These are phyloP conservation scores for Pseudococcus viburni DNA, from an alignment of 2,888 invertebrate species.

Conservation along the genomic window DNA sequence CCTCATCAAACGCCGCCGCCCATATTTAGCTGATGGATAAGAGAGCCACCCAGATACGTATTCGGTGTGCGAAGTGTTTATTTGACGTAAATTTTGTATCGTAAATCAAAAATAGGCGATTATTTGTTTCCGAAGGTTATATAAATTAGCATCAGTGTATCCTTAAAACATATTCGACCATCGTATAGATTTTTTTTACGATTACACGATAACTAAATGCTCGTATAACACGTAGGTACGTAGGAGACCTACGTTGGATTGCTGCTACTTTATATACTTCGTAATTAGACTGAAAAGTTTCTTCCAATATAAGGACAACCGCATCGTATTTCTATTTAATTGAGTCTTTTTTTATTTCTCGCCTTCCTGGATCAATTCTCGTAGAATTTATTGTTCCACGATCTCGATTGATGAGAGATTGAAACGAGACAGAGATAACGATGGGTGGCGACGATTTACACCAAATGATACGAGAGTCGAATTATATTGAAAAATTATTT, in stretches of 20 bases:
- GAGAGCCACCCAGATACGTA: too few relatives aligned
- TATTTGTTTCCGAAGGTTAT: conserved; percentile 23
- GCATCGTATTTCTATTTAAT: neutral
- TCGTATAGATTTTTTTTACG: neutral
- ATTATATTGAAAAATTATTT: neutral
- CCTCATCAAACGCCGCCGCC: too few relatives aligned
- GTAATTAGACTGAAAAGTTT: neutral
- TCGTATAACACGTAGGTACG: neutral
- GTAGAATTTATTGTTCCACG: neutral
- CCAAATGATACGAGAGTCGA: too few relatives aligned
- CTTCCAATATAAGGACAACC: neutral
- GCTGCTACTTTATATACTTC: neutral
- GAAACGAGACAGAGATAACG: neutral
- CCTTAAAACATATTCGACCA: neutral
- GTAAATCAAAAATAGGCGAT: too few relatives aligned
- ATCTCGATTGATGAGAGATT: too few relatives aligned
- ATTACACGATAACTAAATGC: conserved; percentile 1
- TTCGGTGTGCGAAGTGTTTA: too few relatives aligned
- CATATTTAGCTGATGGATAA: too few relatives aligned
- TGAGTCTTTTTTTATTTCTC: neutral
- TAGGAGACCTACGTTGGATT: neutral
- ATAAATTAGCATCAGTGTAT: conserved; percentile 8
- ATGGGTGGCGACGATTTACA: too few relatives aligned
- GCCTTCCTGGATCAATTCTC: neutral
- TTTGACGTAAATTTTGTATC: too few relatives aligned